Conservation (phyloP, 1,140 invertebrate genomes). For the Ceratosolen solmsi region DNA sequence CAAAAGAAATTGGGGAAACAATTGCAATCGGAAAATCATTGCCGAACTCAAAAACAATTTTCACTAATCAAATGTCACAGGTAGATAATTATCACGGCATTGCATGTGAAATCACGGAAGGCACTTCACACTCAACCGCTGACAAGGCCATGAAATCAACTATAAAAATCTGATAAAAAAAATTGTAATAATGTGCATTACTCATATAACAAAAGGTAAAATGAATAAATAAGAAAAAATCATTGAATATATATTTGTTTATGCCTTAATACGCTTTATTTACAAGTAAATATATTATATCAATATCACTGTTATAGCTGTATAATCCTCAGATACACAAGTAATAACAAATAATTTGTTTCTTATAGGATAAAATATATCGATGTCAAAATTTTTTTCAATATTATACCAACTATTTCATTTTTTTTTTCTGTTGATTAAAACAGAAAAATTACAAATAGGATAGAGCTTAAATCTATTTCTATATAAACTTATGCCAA, state of each 20-base stretch:
- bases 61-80: no score
- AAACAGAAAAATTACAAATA: constrained; percentile 43
- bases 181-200: no score
- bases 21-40: no score
- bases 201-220: constrained; percentile 12
- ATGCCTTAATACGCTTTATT: constrained; percentile 65
- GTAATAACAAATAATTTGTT: constrained; percentile 55
- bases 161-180: no score
- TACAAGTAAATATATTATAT: constrained; percentile 71
- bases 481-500: constrained; percentile 28
- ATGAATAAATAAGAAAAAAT: background rate
- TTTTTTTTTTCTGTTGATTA: constrained; percentile 30
- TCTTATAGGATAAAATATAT: constrained; percentile 47
- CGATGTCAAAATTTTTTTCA: constrained; percentile 22
- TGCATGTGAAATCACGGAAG: no score
- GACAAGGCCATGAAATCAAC: no score
- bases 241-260: constrained; percentile 5
- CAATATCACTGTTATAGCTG: constrained; percentile 68
- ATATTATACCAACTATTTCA: constrained; percentile 13
- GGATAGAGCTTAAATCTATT: constrained; percentile 34
- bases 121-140: no score
- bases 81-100: no score
- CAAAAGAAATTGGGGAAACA: no score
- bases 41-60: no score
- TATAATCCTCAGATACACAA: constrained; percentile 67